Conservation (phyloP, 2,797 vertebrate species). For the Carcharodon carcharias region DNA sequence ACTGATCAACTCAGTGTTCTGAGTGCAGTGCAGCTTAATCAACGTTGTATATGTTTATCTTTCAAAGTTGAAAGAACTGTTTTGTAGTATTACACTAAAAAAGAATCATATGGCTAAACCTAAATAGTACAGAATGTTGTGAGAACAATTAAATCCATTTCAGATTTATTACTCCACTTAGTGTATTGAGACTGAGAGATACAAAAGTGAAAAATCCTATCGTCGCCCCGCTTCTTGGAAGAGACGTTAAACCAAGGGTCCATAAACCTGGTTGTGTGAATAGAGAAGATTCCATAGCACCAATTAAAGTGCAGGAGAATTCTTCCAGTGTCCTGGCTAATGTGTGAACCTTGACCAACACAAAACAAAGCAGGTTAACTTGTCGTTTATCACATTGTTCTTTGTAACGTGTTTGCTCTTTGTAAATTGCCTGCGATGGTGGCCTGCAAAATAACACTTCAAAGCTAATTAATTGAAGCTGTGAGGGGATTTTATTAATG, state of each 20-base stretch:
- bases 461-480: background rate
- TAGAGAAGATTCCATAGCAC: background rate
- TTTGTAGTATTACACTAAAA: too few species aligned
- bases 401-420: background rate
- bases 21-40: too few species aligned
- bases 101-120: too few species aligned
- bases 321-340: background rate
- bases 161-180: too few species aligned
- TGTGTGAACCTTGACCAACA: background rate
- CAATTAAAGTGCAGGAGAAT: background rate
- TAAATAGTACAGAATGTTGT: too few species aligned
- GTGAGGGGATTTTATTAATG: background rate
- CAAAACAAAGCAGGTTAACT: background rate
- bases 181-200: too few species aligned
- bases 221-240: background rate
- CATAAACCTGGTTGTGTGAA: background rate
- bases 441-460: background rate
- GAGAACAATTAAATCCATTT: too few species aligned
- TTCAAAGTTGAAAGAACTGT: too few species aligned
- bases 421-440: background rate
- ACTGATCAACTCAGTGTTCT: too few species aligned
- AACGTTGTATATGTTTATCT: too few species aligned
- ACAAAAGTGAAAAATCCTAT: too few species aligned
- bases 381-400: background rate
- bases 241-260: background rate